Evolutionary conservation across 53 echinoderm and acorn worm species (phyloP).

Genomic region (Patiria pectinifera): DNA sequence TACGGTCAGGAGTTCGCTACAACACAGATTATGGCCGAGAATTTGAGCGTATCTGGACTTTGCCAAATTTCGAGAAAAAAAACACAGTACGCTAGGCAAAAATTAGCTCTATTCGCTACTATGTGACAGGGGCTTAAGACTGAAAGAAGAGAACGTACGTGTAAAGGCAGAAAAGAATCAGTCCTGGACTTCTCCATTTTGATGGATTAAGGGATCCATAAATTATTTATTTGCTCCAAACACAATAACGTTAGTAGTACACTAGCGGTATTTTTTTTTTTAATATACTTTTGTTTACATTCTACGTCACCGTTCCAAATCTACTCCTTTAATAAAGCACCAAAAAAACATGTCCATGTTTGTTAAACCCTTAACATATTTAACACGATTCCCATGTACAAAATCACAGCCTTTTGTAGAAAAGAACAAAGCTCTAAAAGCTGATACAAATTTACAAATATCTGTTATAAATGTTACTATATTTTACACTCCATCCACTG

Average conservation of each 20-base stretch:
- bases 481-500: not conserved
- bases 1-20: no score
- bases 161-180: not conserved
- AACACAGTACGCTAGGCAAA: no score
- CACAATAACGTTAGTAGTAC: conserved; percentile 7
- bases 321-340: conserved; percentile 39
- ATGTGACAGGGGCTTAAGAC: no score
- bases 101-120: no score
- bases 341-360: conserved; percentile 27
- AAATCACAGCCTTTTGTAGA: conserved; percentile 66
- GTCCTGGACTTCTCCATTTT: not conserved
- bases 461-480: conserved; percentile 28
- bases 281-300: not conserved
- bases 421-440: conserved; percentile 58
- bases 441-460: conserved; percentile 67
- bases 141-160: not conserved
- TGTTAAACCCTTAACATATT: conserved; percentile 42
- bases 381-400: conserved; percentile 64
- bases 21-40: no score
- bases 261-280: conserved; percentile 31
- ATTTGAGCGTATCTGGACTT: no score
- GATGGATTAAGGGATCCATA: not conserved
- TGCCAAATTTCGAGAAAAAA: no score
- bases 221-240: not conserved
- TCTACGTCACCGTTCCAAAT: conserved; percentile 17